Evolutionary conservation across 2,113 vertebrate species (phyloP).

Genomic region (Terrapene triunguis): DNA sequence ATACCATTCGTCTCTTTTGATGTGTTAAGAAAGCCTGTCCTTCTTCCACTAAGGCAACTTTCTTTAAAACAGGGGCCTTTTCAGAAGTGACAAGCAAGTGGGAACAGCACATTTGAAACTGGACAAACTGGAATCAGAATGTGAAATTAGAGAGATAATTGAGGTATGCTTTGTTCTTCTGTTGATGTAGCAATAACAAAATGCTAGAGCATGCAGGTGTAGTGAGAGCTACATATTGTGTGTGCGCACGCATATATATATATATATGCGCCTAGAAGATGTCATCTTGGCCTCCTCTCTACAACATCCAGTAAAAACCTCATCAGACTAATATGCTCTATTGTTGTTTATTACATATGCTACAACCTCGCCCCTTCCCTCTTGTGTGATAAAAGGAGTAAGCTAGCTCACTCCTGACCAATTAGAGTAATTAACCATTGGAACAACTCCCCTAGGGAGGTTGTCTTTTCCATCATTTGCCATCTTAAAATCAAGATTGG

Average conservation of each 20-base stretch:
- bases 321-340: not conserved
- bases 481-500: not conserved
- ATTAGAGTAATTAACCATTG: not conserved
- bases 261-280: not conserved
- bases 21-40: not conserved
- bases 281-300: not conserved
- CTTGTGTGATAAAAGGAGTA: not conserved
- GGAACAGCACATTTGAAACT: constrained; percentile 92
- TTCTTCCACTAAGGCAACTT: not conserved
- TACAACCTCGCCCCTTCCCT: not conserved
- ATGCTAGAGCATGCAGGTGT: not conserved
- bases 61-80: constrained; percentile 87
- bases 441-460: not conserved
- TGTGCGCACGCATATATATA: rapidly evolving
- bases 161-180: constrained; percentile 82
- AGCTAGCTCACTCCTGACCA: not conserved
- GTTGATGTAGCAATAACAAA: not conserved
- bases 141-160: constrained; percentile 94
- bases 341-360: not conserved
- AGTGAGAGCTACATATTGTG: rapidly evolving
- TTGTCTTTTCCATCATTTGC: not conserved
- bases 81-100: constrained; percentile 94
- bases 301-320: not conserved
- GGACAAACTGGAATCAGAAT: constrained; percentile 92
- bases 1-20: not conserved